Evolutionary conservation across 2,113 vertebrate species (phyloP), one percentile per base, ranked within the genome.

Genomic region (Sorex fumeus): DNA sequence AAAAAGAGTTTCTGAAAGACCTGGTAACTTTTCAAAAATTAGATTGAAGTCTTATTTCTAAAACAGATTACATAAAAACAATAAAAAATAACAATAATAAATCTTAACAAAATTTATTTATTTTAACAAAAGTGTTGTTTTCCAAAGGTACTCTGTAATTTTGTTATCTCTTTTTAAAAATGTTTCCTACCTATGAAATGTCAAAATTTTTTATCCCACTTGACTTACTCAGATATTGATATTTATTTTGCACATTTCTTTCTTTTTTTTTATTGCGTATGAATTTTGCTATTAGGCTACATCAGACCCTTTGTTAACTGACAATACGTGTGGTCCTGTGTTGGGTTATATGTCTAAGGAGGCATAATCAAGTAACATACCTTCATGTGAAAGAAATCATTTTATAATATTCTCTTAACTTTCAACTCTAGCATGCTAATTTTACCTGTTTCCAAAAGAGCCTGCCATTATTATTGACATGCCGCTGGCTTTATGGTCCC

Each of bases 401-500:
- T 67, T 60, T 90, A 57, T 87, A 91, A 89, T 0, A 62, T 47
- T 91, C 70, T 92, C 64, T 82, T 69, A 62, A 86, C 60, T 90
- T 70, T 87, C 90, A 84, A 92, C 57, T 91, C 53, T 15, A 70
- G 76, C 27, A 66, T 96, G 94, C 96, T 96, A 96, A 97, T 96
- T 94, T 93, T 83, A 96, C 96, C 91, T 95, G 87, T 97, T 97
- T 98, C 96, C 93, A 93, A 88, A 93, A 95, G 94, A 97, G 94
- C 72, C 45, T 80, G 91, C 93, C 96, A 93, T 95, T 95, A 91
- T 93, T 97, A 97, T 96, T 97, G 97, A 97, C 95, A 93, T 88
- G 89, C 96, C 96, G 87, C 96, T 97, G 94, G 95, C 96, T 98
- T 98, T 98, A 96, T 95, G 87, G 94, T 97, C 95, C 96, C 95